These are phyloP conservation scores for Nephotettix cincticeps DNA, from an alignment of 1,140 invertebrate genomes.

Conservation along the genomic window DNA sequence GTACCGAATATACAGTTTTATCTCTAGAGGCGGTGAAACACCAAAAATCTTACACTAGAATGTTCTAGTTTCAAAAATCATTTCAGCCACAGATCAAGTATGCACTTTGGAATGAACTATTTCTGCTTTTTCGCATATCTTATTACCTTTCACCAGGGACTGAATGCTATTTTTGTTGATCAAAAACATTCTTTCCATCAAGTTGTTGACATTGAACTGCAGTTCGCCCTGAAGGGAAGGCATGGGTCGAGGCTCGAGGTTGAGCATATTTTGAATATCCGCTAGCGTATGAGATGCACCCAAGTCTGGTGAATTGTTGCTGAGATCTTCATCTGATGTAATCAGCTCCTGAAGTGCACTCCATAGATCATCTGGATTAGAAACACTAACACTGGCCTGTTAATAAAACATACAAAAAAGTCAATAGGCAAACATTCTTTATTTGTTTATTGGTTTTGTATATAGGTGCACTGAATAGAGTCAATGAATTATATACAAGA, in stretches of 20 bases:
- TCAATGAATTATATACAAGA: too few species aligned
- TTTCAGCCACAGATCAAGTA: too few species aligned
- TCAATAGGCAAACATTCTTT: too few species aligned
- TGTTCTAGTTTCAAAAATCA: too few species aligned
- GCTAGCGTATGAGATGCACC: neutral
- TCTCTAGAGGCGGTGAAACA: too few species aligned
- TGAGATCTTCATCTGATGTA: neutral
- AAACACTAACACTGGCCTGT: neutral
- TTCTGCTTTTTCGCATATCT: too few species aligned
- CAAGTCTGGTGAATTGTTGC: neutral
- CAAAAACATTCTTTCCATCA: neutral
- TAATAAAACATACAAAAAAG: neutral
- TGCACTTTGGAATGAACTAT: too few species aligned
- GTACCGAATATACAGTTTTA: too few species aligned
- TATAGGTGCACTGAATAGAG: too few species aligned
- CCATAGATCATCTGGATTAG: slow-evolving; percentile 2
- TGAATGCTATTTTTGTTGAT: neutral
- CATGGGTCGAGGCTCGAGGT: neutral
- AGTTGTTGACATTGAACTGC: neutral
- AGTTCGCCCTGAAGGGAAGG: neutral
- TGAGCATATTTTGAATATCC: neutral
- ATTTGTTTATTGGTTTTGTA: too few species aligned
- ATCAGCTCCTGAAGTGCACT: neutral
- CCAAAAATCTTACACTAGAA: too few species aligned
- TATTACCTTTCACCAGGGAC: neutral